Evolutionary conservation across 2,888 invertebrate genomes (phyloP).

Genomic region (Trilocha varians): DNA sequence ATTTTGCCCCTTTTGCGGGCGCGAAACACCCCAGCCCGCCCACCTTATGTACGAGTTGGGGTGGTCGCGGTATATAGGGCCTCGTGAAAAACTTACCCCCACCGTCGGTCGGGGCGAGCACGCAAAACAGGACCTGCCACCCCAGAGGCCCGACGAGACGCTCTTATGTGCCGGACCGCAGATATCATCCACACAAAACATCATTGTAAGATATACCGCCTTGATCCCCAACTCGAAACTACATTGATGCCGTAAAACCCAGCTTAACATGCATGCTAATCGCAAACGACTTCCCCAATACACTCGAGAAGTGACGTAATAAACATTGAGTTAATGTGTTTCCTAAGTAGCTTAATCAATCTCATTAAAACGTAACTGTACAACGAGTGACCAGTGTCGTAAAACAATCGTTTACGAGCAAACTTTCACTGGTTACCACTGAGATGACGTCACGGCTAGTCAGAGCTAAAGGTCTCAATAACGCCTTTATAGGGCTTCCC

Average conservation of each 20-base stretch:
- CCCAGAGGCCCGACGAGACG: conserved; percentile 54
- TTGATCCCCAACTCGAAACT: too few species aligned
- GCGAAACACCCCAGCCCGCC: conserved; percentile 68
- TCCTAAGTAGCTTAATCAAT: background rate
- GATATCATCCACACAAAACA: conserved; percentile 18
- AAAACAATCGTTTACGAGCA: background rate
- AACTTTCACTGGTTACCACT: background rate
- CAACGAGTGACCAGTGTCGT: background rate
- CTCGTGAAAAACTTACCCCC: conserved; percentile 74
- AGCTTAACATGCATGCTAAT: too few species aligned
- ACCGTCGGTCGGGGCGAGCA: conserved; percentile 59
- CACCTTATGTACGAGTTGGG: conserved; percentile 71
- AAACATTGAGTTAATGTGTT: background rate
- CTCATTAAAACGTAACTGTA: conserved; percentile 9
- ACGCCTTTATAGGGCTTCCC: conserved; percentile 43
- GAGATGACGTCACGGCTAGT: background rate
- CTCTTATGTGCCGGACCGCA: conserved; percentile 51
- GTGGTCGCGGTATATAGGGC: conserved; percentile 73
- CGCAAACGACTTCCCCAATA: too few species aligned
- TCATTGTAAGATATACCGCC: background rate
- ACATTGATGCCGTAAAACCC: too few species aligned
- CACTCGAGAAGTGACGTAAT: too few species aligned
- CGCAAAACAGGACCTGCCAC: conserved; percentile 72
- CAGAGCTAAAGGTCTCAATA: conserved; percentile 30
- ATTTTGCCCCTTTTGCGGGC: conserved; percentile 75